Evolutionary conservation across 1,140 invertebrate species (phyloP), one percentile per base, ranked within the genome.

Genomic region (Oncopeltus fasciatus): DNA sequence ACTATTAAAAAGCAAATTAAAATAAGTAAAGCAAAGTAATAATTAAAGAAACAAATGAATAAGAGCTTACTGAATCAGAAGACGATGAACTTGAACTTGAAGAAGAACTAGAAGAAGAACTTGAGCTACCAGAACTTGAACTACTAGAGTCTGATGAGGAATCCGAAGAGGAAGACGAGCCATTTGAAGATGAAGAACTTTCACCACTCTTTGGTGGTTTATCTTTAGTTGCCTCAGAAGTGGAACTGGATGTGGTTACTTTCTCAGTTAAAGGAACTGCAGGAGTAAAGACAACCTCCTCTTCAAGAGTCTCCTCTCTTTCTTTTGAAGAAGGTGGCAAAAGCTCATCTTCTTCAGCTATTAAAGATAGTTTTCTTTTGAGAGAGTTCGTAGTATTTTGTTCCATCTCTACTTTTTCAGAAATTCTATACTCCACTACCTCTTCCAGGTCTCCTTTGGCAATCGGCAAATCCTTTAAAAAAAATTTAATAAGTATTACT

Each of bases 81-180:
- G 62, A 59, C 44, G 61, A 63, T 20, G 57, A 59, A 24, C 57
- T 59, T 44, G 64, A 61, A 38, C 26, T 31, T 2, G 64, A 65
- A 31, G 60, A 62, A 27, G 44, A 46, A 59, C 31, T 43, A 29
- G 21, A 14, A 24, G 49, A 53, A 24, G 47, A 43, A 46, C 47
- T 57, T 47, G 61, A 63, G 21, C 18, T 28, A 56, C 28, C 27
- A 27, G 63, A 64, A 44, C 27, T 26, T 2, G 58, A 60, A 56
- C 58, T 63, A 24, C 44, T 53, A 1, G 49, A 53, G 14, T 24
- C 24, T 18, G 49, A 53, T 44, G 61, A 57, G 21, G 61, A 62
- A 14, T 57, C 43, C 20, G 61, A 57, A 20, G 51, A 57, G 20
- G 61, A 62, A 3, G 49, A 53, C 14, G 47, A 56, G 4, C 43